Evolutionary conservation across 2,797 vertebrate genomes (phyloP), one percentile per base, ranked within the genome.

Genomic region (Mus minutoides): DNA sequence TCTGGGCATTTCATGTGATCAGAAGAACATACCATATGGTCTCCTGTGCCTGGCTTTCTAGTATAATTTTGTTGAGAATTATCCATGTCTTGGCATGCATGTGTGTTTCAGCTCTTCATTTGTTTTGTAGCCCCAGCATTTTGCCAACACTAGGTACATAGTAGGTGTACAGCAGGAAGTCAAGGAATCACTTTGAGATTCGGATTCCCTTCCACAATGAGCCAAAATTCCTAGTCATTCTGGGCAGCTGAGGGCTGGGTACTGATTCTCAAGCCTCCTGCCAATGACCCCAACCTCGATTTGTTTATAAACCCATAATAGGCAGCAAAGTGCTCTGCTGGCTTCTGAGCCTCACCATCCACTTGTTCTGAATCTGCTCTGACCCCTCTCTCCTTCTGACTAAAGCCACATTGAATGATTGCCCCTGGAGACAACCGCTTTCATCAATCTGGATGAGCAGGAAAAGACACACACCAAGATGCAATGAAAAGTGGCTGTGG

Each of bases 361-460:
- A 91, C 97, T 97, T 97, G 95, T 96, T 94, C 97, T 97, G 94
- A 98, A 98, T 98, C 97, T 98, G 94, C 85, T 82, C 97, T 96
- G 96, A 94, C 98, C 69, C 73, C 73, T n/a, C 2, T 75, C 26
- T 82, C 80, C 87, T 87, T 83, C 91, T 96, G 54, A 93, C 97
- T 97, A 80, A 96, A 96, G 88, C 97, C 97, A 64, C 40, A 93
- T 96, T 98, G 98, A 99, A 94, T 98, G 98, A 98, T 93, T 94
- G 92, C 96, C 96, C 93, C 92, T 97, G 97, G 97, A 98, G 98
- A 98, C 98, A 93, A 82, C 97, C 95, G 96, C 94, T 97, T 96
- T 97, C 98, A 97, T 98, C 97, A 98, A 76, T 78, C 96, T 97
- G 52, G 52, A 37, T 43, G 31, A 76, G 37, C 31, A 40, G 5